phyloP scores from a whole-genome alignment of 2,797 vertebrate species.

The Urophycis tenuis region DNA sequence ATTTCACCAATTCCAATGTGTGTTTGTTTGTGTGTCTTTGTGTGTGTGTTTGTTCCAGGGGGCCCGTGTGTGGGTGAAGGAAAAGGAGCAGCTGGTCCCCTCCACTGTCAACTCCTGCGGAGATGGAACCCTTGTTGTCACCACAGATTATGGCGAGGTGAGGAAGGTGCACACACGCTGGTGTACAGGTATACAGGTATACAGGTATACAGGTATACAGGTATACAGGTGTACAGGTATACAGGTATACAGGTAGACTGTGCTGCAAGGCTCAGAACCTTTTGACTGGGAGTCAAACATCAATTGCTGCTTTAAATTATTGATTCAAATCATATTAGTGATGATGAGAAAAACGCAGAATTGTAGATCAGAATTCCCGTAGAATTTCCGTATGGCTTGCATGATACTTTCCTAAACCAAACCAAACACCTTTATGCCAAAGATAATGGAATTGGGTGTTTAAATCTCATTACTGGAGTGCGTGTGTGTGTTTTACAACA shows the following conservation, averaged over 20 bases:
- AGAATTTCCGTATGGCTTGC: too few relatives aligned
- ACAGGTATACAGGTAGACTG: too few relatives aligned
- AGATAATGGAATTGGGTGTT: constrained; percentile 46
- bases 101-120: constrained; percentile 76
- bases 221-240: not conserved
- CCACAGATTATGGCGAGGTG: constrained; percentile 83
- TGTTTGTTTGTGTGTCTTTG: constrained; percentile 25
- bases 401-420: not conserved
- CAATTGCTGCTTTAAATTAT: not conserved
- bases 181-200: not conserved
- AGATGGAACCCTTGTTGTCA: constrained; percentile 75
- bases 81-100: constrained; percentile 81
- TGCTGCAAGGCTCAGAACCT: too few relatives aligned
- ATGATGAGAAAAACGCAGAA: not conserved
- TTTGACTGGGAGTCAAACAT: not conserved
- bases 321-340: not conserved
- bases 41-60: constrained; percentile 72
- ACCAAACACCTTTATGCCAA: constrained; percentile 17
- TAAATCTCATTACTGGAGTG: constrained; percentile 38
- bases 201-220: not conserved
- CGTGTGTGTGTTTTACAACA: constrained; percentile 10
- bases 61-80: constrained; percentile 80
- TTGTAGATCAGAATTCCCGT: not conserved
- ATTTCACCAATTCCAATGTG: constrained; percentile 9
- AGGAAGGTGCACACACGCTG: constrained; percentile 34